Evolutionary conservation across 2,888 invertebrate genomes (phyloP).

Genomic region (Andrena bicolor): DNA sequence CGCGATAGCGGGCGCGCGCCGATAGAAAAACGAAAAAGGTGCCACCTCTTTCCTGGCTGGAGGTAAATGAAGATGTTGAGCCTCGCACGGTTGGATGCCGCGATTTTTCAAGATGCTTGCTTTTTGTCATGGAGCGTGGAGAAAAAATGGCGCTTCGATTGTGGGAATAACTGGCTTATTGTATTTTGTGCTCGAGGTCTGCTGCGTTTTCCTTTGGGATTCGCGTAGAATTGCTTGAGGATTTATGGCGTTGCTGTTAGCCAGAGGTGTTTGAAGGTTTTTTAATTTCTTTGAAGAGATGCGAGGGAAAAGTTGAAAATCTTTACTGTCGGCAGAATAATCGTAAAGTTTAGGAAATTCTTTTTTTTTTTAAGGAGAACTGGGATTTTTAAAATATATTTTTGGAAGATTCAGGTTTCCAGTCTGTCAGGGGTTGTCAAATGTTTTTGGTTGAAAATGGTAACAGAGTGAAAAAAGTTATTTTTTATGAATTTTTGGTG

Average conservation of each 20-base stretch:
- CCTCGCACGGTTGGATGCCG: not conserved
- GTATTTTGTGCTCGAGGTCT: not conserved
- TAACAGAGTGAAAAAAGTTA: too few relatives aligned
- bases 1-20: not conserved
- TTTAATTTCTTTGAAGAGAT: too few relatives aligned
- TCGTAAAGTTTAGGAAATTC: too few relatives aligned
- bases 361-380: too few relatives aligned
- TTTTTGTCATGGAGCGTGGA: not conserved
- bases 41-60: not conserved
- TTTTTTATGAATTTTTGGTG: too few relatives aligned
- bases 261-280: too few relatives aligned
- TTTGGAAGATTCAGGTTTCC: too few relatives aligned
- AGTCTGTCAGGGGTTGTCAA: too few relatives aligned
- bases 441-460: too few relatives aligned
- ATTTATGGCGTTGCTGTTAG: not conserved
- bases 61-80: conserved; percentile 1
- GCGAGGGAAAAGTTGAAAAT: too few relatives aligned
- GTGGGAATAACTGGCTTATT: not conserved
- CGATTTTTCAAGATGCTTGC: not conserved
- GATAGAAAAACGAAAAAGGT: not conserved
- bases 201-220: not conserved
- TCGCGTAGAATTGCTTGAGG: not conserved
- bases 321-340: too few relatives aligned
- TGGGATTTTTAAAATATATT: too few relatives aligned
- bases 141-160: not conserved